These are phyloP conservation scores for Mesaphorura yosii DNA, from an alignment of 1,140 invertebrate genomes.

Conservation along the genomic window DNA sequence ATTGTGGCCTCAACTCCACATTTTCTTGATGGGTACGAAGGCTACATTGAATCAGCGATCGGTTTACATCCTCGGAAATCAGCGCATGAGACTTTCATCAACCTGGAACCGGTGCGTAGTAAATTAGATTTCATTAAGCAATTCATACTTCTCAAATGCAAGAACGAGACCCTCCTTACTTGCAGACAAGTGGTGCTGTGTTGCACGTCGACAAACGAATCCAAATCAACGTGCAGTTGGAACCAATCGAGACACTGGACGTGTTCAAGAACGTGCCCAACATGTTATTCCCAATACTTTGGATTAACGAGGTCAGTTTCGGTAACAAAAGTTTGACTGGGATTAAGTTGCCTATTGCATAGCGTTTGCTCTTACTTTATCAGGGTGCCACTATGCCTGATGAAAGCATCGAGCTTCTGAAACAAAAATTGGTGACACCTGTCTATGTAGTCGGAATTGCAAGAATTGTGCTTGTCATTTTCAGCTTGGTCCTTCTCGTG, in stretches of 20 bases:
- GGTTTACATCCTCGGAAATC: conserved; percentile 57
- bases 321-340: too few species aligned
- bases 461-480: too few species aligned
- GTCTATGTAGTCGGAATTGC: too few species aligned
- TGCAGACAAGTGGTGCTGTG: conserved; percentile 42
- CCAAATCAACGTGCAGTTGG: conserved; percentile 44
- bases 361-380: too few species aligned
- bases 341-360: too few species aligned
- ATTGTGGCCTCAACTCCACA: conserved; percentile 64
- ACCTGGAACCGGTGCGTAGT: conserved; percentile 58
- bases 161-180: too few species aligned
- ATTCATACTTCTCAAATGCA: too few species aligned
- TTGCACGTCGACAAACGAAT: conserved; percentile 41
- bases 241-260: conserved; percentile 34
- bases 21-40: conserved; percentile 45
- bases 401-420: too few species aligned
- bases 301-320: conserved; percentile 45
- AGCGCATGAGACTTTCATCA: conserved; percentile 57
- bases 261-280: conserved; percentile 38
- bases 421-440: too few species aligned
- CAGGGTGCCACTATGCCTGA: too few species aligned
- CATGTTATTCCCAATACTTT: conserved; percentile 43
- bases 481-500: too few species aligned
- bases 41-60: conserved; percentile 43
- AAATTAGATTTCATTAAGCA: too few species aligned